Base-by-base conservation (phyloP, 30 jellyfish, hydroid and myxozoan genomes). In the Mastigias papua region DNA sequence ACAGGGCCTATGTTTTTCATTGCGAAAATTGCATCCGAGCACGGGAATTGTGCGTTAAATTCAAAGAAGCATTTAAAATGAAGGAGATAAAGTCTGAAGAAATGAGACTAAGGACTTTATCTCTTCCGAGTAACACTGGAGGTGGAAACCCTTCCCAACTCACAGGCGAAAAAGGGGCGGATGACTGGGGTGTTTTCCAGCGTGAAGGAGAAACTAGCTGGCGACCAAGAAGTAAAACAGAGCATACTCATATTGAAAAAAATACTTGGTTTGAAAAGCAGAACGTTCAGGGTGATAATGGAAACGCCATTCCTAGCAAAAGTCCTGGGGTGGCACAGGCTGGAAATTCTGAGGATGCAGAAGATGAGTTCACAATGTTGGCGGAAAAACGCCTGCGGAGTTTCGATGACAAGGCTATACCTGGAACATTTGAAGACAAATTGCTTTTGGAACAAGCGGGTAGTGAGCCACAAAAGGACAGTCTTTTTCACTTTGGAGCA, bases 1-100 rank as follows among this genome's bases (percentile, higher is more conserved):
- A 58, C 81, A 70, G 93, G 61, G 97, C 93, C 32, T 90, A 65
- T 75, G 93, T 90, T 63, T 90, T 90, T 48, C 97, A 90, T 81
- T 90, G 93, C 48, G 97, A 90, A 19, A 90, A 87, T 33, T 50
- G 81, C 17, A 66, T 87, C 26, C 89, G 88, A 37, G 97, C 92
- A 0, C 65, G 83, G 48, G 91, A 90, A 62, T 25, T 90, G 11
- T 34, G 65, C 13, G 31, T 31, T 15, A 65, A 37, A 66, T 46
- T 72, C 48, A 77, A 34, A 33, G 82, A 81, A 26, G 89, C 97
- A 13, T 34, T 81, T 30, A 34, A 32, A 19, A 67, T 82, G 66
- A 80, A 82, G 51, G 75, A 63, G 17, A 74, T 34, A 26, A 57
- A 63, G 27, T 17, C 64, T 7, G 97, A 90, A 67, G 93, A 62